These are phyloP conservation scores for Macrotus californicus DNA, from an alignment of 2,113 vertebrate genomes.

Conservation along the genomic window DNA sequence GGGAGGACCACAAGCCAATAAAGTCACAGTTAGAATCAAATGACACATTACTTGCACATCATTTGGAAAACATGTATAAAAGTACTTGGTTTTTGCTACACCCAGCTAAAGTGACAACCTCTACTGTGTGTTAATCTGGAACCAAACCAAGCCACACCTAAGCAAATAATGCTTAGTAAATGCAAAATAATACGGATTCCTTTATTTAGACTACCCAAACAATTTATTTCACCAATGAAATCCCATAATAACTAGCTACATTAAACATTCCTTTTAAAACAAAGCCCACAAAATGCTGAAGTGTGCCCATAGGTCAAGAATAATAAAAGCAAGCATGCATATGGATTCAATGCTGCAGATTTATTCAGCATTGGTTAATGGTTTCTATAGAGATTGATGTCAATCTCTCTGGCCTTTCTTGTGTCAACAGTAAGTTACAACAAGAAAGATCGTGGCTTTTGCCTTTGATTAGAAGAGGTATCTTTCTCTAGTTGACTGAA, in stretches of 20 bases:
- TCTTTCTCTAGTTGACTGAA: slow-evolving; percentile 86
- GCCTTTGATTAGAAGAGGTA: slow-evolving; percentile 87
- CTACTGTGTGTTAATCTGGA: slow-evolving; percentile 88
- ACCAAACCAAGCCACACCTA: slow-evolving; percentile 91
- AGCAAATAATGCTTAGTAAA: slow-evolving; percentile 90
- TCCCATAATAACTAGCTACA: slow-evolving; percentile 81
- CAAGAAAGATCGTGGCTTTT: slow-evolving; percentile 85
- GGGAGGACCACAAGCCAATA: slow-evolving; percentile 72
- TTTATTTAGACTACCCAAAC: slow-evolving; percentile 84
- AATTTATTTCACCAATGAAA: slow-evolving; percentile 83
- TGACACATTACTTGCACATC: slow-evolving; percentile 89
- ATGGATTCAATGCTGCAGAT: slow-evolving; percentile 86
- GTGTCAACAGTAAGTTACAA: slow-evolving; percentile 87
- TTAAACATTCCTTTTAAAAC: slow-evolving; percentile 82
- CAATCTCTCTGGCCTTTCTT: slow-evolving; percentile 89
- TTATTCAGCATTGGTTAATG: slow-evolving; percentile 83
- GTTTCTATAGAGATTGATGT: slow-evolving; percentile 88
- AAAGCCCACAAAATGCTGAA: slow-evolving; percentile 83
- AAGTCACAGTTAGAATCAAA: slow-evolving; percentile 81
- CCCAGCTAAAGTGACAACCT: slow-evolving; percentile 90
- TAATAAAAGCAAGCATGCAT: slow-evolving; percentile 86
- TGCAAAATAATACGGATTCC: slow-evolving; percentile 82
- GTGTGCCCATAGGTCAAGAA: slow-evolving; percentile 83
- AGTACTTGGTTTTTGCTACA: slow-evolving; percentile 90
- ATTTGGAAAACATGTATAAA: slow-evolving; percentile 95